Conservation (phyloP, 2,113 vertebrate species). For the Anhinga rufa region DNA sequence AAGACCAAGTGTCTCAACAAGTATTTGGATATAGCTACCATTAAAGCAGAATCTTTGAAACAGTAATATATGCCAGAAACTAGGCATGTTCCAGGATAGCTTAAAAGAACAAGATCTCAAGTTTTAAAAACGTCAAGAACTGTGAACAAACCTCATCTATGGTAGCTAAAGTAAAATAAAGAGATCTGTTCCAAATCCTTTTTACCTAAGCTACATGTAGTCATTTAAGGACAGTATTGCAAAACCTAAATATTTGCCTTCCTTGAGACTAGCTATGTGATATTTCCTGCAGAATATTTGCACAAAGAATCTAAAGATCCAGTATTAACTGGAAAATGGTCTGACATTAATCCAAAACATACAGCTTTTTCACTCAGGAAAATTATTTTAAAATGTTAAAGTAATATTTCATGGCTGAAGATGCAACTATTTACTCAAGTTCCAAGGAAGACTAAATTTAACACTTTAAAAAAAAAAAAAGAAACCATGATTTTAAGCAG, state of each 20-base stretch:
- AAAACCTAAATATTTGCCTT: conserved; percentile 58
- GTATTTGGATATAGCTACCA: neutral
- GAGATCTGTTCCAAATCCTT: neutral
- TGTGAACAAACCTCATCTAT: neutral
- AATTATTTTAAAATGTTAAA: neutral
- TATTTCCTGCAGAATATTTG: conserved; percentile 38
- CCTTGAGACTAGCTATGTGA: conserved; percentile 3
- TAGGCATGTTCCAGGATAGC: neutral
- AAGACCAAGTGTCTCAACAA: neutral
- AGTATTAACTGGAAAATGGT: neutral
- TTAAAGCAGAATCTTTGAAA: neutral
- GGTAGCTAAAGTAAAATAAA: neutral
- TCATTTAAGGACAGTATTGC: conserved; percentile 41
- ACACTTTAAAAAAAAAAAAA: neutral
- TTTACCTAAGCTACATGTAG: neutral
- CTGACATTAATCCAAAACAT: neutral
- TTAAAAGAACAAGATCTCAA: neutral
- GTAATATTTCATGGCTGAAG: neutral
- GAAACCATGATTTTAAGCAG: neutral
- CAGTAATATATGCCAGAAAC: neutral
- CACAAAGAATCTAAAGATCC: conserved; percentile 18
- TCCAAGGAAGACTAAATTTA: neutral
- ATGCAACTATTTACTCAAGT: neutral
- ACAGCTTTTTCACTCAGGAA: neutral
- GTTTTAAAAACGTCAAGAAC: neutral